Conservation (phyloP, 2,888 invertebrate genomes). For the Mythimna loreyi region DNA sequence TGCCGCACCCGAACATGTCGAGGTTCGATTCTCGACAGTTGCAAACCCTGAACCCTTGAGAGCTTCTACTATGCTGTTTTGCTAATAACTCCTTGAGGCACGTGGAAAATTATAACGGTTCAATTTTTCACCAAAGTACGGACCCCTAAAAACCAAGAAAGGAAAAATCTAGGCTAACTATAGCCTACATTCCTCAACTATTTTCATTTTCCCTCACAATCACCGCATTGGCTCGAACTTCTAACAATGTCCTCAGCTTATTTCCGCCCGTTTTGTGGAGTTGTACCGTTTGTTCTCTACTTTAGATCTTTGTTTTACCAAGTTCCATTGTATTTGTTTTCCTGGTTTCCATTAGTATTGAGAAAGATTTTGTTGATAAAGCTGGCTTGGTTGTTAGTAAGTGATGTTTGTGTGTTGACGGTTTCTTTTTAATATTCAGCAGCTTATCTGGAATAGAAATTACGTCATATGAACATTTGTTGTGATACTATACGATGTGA, state of each 20-base stretch:
- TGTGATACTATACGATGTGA: too few relatives aligned
- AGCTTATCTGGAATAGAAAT: not conserved
- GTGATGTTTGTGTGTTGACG: not conserved
- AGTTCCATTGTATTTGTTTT: conserved; percentile 50
- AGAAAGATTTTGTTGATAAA: conserved; percentile 30
- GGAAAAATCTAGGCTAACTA: conserved; percentile 3
- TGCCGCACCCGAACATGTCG: too few relatives aligned
- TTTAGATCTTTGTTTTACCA: conserved; percentile 54
- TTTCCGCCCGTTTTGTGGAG: conserved; percentile 39
- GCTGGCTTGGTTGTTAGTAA: conserved; percentile 1
- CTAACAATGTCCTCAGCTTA: conserved; percentile 51
- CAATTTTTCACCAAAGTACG: too few relatives aligned
- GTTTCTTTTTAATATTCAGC: not conserved
- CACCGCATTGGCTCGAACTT: conserved; percentile 36
- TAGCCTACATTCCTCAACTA: conserved; percentile 30
- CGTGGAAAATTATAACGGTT: too few relatives aligned
- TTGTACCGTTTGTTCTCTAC: conserved; percentile 51
- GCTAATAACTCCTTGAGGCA: too few relatives aligned
- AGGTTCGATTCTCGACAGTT: too few relatives aligned
- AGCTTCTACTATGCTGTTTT: too few relatives aligned
- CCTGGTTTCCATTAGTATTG: conserved; percentile 46
- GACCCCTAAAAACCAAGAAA: not conserved
- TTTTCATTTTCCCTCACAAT: conserved; percentile 42
- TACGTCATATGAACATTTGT: too few relatives aligned
- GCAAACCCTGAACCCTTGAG: too few relatives aligned